Base-by-base conservation (phyloP, 2,888 invertebrate species). In the Thera obeliscata region DNA sequence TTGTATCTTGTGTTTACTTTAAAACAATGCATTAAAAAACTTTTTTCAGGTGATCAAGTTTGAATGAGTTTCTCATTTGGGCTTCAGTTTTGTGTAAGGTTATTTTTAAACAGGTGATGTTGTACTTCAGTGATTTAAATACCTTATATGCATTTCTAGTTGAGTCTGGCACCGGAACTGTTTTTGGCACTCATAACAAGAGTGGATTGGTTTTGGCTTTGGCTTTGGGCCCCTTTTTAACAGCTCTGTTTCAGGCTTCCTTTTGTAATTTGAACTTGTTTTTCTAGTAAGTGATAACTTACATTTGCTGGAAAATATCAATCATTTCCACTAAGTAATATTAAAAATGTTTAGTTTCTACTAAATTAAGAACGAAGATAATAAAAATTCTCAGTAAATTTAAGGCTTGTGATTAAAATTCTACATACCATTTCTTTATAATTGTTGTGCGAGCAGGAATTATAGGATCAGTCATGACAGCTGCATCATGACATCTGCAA, bases 161-260 rank as follows among this genome's bases (percentile, higher is more conserved):
- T 95, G 95, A 0, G 95, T 95, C 59, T 95, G 92, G 76, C 95
- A 95, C 81, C 95, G 90, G 66, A 95, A 95, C 48, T 94, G 89
- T 75, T 95, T 95, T 64, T 94, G 87, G 76, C 95, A 95, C 62
- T 95, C 91, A 72, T 91, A 95, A 76, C 95, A 95, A 0, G 94
- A 87, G 71, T 95, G 94, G 2, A 91, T 87, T 69, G 91, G 87
- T 77, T 95, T 95, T 1, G 94, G 93, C 67, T 94, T 93, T 0
- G 95, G 95, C 73, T 95, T 95, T 0, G 95, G 95, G 0, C 95
- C 95, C 4, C 95, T 86, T 74, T 95, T 95, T 69, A 91, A 87
- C 74, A 95, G 94, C 61, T 95, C 94, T 48, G 94, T 89, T 12
- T 94, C 95, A 0, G 94, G 86, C 78, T 95, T 95, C 35, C 90